Evolutionary conservation across 2,113 vertebrate genomes (phyloP).

Genomic region (Ageneiosus marmoratus): DNA sequence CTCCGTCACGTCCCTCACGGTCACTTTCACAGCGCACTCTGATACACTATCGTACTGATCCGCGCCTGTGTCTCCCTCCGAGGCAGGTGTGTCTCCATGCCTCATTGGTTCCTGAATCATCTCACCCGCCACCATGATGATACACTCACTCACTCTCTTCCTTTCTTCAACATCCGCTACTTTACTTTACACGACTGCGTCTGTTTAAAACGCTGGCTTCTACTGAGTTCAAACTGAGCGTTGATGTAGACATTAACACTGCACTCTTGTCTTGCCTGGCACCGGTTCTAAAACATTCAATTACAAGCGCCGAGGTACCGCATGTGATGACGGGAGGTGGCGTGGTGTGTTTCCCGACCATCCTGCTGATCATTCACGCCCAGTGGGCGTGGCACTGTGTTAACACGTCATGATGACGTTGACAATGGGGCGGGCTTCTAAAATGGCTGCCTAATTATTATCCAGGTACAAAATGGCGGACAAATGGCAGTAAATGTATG

Average conservation of each 20-base stretch:
- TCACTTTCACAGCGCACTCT: constrained; percentile 27
- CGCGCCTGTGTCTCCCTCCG: not conserved
- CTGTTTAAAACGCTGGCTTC: not conserved
- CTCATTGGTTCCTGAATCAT: constrained; percentile 69
- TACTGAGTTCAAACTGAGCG: no score
- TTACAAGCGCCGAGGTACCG: not conserved
- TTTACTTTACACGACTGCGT: not conserved
- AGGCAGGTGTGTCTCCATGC: constrained; percentile 59
- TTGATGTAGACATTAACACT: not conserved
- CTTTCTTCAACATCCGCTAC: not conserved
- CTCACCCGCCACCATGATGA: constrained; percentile 74
- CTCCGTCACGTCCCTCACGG: constrained; percentile 11
- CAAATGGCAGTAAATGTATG: no score
- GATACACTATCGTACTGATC: constrained; percentile 19
- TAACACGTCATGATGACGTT: not conserved
- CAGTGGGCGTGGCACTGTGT: no score
- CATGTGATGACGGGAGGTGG: not conserved
- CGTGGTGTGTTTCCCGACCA: not conserved
- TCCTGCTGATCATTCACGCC: not conserved
- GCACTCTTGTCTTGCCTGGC: not conserved
- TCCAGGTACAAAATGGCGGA: not conserved
- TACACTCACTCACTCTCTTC: not conserved
- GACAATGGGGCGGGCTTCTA: not conserved
- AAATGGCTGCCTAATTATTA: not conserved
- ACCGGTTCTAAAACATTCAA: not conserved